Evolutionary conservation across 2,888 invertebrate species (phyloP), one percentile per base, ranked within the genome.

Genomic region (Muschampia plurimacula): DNA sequence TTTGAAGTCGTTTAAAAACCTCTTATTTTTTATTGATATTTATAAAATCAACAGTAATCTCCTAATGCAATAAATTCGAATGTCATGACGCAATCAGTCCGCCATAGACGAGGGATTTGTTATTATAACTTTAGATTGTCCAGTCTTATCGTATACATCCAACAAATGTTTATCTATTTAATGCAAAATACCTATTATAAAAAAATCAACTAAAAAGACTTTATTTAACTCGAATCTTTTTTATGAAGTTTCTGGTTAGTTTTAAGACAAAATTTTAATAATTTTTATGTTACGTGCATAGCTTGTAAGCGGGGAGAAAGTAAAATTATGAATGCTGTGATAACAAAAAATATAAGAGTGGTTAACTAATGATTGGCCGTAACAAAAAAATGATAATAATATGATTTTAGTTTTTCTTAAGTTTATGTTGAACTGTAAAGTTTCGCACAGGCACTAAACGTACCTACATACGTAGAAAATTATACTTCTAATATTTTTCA

Each of bases 311-410:
- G 82, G 84, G 81, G 49, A 78, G 80, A 83, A 84, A 80, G 82
- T 80, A 81, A 83, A 57, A 80, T 83, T 83, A 83, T 85, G 89
- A 88, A 84, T 89, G 91, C 92, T 92, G 92, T 93, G 92, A 93
- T 93, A 92, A 82, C 81, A 87, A 83, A 88, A 86, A 88, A 81
- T 81, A 81, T 59, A 81, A 80, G 86, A 81, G 78, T 80, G 83
- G 82, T 81, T 68, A 68, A 79, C 77, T 81, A 81, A 82, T 59
- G 76, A 81, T 79, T 76, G 83, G 77, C 75, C 77, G 78, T 77
- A 80, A 79, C 70, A 15, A 70, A 64, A 22, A 65, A 46, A 52
- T 46, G 13, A 41, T 46, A 46, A 13, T 46, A 46, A n/a, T 9
- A 9, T 22, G 22, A 10, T 55, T 22, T 9, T 55, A 32, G 1